phyloP scores from a whole-genome alignment of 92 coral and sea anemone genomes.

The Bergia sp. region DNA sequence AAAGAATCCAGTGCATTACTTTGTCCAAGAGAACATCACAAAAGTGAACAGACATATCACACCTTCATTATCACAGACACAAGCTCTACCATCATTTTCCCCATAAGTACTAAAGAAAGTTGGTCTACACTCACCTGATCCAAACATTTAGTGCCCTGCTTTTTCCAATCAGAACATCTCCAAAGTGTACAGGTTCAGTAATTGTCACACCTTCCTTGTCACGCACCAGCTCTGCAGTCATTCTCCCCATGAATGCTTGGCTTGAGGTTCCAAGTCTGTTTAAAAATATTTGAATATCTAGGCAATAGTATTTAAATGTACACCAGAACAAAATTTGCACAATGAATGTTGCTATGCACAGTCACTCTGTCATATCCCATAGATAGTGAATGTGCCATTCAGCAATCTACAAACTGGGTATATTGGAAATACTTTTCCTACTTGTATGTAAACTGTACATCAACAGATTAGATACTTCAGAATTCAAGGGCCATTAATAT shows the following conservation, averaged over 20 bases:
- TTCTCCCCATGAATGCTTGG: constrained; percentile 80
- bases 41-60: constrained; percentile 72
- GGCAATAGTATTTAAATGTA: neutral
- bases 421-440: too few species aligned
- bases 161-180: constrained; percentile 71
- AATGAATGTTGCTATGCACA: too few species aligned
- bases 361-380: too few species aligned
- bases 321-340: neutral
- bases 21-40: constrained; percentile 76
- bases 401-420: too few species aligned
- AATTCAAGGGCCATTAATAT: too few species aligned
- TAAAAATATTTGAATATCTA: neutral
- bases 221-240: constrained; percentile 76
- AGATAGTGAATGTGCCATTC: too few species aligned
- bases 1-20: constrained; percentile 45
- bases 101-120: constrained; percentile 57
- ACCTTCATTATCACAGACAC: constrained; percentile 75
- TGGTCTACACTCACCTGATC: constrained; percentile 59
- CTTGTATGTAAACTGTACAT: too few species aligned
- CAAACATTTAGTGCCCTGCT: constrained; percentile 48
- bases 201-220: constrained; percentile 77
- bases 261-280: constrained; percentile 57
- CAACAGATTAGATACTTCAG: too few species aligned
- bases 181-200: constrained; percentile 73
- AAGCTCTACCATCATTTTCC: constrained; percentile 76